Percentiles rank a stretch among this genome's conserved stretches.
phyloP scores from a whole-genome alignment of 2,797 vertebrate genomes.

The Pangasius macronema region DNA sequence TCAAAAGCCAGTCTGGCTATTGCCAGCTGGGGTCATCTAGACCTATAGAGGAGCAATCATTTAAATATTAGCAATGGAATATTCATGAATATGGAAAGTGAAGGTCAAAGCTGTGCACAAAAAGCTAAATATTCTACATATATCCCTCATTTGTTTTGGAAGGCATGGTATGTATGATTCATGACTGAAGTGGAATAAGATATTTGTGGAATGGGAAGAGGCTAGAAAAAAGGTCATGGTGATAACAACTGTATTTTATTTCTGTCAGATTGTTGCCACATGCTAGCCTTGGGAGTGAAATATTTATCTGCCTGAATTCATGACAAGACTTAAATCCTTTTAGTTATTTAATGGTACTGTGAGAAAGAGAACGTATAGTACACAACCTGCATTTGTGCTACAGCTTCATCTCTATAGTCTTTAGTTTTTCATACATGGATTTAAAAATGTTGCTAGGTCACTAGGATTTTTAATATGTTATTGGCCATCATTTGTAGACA shows the following conservation, averaged over 20 bases:
- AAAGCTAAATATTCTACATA: slow-evolving; percentile 50
- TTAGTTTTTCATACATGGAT: background rate
- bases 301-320: slow-evolving; percentile 3
- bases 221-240: slow-evolving; percentile 28
- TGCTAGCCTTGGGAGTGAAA: background rate
- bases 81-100: slow-evolving; percentile 54
- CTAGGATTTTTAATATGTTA: background rate
- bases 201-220: slow-evolving; percentile 21
- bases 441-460: background rate
- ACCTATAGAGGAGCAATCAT: slow-evolving; percentile 46
- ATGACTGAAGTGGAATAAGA: slow-evolving; percentile 30
- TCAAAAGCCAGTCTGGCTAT: slow-evolving; percentile 52
- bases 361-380: background rate
- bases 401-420: background rate
- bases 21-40: slow-evolving; percentile 51
- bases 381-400: background rate
- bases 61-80: slow-evolving; percentile 52
- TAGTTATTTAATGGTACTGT: background rate
- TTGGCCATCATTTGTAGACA: background rate
- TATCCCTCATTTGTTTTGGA: slow-evolving; percentile 40
- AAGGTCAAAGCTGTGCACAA: slow-evolving; percentile 47
- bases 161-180: slow-evolving; percentile 48
- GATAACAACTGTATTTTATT: slow-evolving; percentile 19
- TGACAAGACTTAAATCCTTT: background rate
- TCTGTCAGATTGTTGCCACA: slow-evolving; percentile 11